Percentiles rank a stretch among this genome's conserved stretches.
phyloP scores from a whole-genome alignment of 2,113 vertebrate genomes.

The Axis porcinus region DNA sequence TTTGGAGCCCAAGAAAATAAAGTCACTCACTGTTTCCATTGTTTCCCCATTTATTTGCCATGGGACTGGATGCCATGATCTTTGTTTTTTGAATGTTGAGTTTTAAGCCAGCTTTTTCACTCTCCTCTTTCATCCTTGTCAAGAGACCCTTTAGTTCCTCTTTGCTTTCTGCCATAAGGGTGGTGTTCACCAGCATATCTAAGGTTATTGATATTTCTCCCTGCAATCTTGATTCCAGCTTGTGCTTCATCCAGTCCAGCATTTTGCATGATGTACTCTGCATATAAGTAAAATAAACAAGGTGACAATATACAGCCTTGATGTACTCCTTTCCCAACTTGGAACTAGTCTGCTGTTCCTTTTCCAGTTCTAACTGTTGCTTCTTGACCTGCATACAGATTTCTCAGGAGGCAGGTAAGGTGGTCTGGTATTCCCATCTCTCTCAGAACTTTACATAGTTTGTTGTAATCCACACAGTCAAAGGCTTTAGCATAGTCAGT shows the following conservation, averaged over 20 bases:
- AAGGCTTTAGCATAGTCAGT: neutral
- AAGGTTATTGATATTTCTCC: neutral
- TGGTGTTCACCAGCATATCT: neutral
- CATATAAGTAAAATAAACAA: neutral
- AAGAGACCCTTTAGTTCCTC: neutral
- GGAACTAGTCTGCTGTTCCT: neutral
- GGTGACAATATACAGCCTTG: neutral
- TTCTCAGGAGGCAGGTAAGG: neutral
- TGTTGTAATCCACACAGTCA: neutral
- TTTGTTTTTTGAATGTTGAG: neutral
- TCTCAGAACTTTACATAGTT: neutral
- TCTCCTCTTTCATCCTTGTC: neutral
- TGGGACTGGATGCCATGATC: neutral
- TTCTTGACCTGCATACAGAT: neutral
- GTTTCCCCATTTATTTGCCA: neutral
- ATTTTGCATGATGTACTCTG: neutral
- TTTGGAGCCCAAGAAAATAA: neutral
- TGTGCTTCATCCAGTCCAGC: neutral
- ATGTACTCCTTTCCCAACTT: neutral
- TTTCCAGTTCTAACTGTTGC: neutral
- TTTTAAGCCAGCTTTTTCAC: neutral
- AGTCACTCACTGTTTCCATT: neutral
- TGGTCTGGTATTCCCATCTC: neutral
- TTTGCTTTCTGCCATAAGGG: neutral
- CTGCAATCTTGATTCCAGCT: neutral